Evolutionary conservation across 1,140 invertebrate species (phyloP).

Genomic region (Drosophila ananassae): DNA sequence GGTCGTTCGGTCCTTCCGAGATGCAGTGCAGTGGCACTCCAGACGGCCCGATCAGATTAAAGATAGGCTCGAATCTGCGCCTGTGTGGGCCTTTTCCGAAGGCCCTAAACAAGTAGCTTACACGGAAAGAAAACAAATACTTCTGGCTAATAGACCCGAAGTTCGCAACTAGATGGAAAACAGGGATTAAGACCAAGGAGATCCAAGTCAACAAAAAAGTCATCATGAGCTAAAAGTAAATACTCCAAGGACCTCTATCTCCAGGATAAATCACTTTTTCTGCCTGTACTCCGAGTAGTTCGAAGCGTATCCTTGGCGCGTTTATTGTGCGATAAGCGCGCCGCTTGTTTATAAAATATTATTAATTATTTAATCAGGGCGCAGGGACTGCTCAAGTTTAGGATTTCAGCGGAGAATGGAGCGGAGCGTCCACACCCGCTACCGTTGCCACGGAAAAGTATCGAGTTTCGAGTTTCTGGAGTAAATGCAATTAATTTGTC

Average conservation of each 20-base stretch:
- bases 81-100: conserved; percentile 49
- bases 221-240: not conserved
- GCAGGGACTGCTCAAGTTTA: conserved; percentile 34
- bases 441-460: conserved; percentile 39
- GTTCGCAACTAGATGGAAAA: not conserved
- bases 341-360: conserved; percentile 76
- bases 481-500: conserved; percentile 71
- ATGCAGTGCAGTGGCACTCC: conserved; percentile 58
- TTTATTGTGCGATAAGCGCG: conserved; percentile 33
- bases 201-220: not conserved
- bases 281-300: not conserved
- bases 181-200: not conserved
- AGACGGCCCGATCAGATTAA: conserved; percentile 25
- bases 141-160: conserved; percentile 3
- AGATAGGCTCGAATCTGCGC: conserved; percentile 29
- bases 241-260: not conserved
- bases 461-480: conserved; percentile 53
- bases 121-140: conserved; percentile 22
- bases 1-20: conserved; percentile 22
- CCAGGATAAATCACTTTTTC: not conserved
- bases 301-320: not conserved
- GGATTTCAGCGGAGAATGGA: conserved; percentile 31
- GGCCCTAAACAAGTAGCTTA: conserved; percentile 26
- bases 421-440: conserved; percentile 14
- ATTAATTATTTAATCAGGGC: conserved; percentile 65